Conservation (phyloP, 2,113 vertebrate species). For the Alethe castanea region DNA sequence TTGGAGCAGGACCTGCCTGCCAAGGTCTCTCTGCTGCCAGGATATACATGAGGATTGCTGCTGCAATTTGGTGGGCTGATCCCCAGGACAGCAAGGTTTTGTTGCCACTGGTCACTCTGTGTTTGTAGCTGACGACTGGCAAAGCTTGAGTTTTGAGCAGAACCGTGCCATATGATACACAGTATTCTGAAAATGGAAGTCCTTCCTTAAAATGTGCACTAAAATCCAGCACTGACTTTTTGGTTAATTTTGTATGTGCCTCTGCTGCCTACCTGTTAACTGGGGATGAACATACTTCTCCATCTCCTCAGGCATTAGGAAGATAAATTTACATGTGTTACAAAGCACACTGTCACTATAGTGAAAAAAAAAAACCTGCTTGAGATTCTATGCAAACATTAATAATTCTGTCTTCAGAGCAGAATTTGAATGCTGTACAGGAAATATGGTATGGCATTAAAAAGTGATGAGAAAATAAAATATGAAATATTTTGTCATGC, state of each 20-base stretch:
- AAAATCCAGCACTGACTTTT: not conserved
- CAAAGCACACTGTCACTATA: not conserved
- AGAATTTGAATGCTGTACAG: not conserved
- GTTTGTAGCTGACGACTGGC: not conserved
- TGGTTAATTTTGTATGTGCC: not conserved
- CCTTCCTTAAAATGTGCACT: not conserved
- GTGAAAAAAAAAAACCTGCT: not conserved
- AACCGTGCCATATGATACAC: not conserved
- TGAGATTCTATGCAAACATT: not conserved
- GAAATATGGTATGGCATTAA: not conserved
- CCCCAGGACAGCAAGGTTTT: not conserved
- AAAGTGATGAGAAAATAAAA: slow-evolving; percentile 32
- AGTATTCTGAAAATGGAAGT: not conserved
- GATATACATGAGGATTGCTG: accelerated
- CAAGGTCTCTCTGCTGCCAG: not conserved
- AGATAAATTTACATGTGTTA: not conserved
- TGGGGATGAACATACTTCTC: not conserved
- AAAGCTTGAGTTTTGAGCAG: not conserved
- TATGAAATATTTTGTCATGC: not conserved
- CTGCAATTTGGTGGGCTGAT: not conserved
- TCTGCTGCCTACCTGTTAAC: not conserved
- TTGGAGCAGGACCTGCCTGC: not conserved
- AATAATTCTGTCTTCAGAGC: slow-evolving; percentile 41
- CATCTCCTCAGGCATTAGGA: not conserved
- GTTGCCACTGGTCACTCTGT: not conserved